Base-by-base conservation (phyloP, 2,888 invertebrate genomes). In the Lottia gigantea region DNA sequence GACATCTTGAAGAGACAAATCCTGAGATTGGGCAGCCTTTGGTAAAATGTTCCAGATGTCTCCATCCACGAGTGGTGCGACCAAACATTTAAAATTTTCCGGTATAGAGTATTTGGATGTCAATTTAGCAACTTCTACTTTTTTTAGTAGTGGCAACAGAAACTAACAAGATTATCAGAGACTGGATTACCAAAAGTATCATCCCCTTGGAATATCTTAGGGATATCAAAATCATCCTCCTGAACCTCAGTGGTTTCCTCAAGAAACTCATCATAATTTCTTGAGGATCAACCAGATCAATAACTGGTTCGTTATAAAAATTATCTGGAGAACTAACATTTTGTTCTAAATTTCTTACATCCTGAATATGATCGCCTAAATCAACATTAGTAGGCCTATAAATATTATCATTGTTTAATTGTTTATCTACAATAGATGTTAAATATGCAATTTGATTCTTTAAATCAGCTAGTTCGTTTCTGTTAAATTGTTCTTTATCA, bases 221-320 rank as follows among this genome's bases (percentile, higher is more conserved):
- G 49, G 16, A 49, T 49, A 49, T 49, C 49, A 49, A 49, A 49
- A 49, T 12, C 14, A 49, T 49, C 49, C 49, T 16, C 49, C 7
- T n/a, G 15, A 49, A 15, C 16, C 8, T 49, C 49, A 15, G 16
- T 16, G 7, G 49, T 49, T 49, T 19, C 49, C 7, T 8, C 19
- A 7, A 8, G 19, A 49, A 49, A 16, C 14, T 19, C 16, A n/a
- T 14, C 6, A 7, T n/a, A 16, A 49, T 49, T 49, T 49, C 16
- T 14, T 49, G 49, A 15, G 49, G 49, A 49, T 49, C 49, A 49
- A 49, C 49, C 14, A 49, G 49, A 49, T 49, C 49, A 19, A 49
- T 49, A n/a, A 49, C 16, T 7, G 49, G 49, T 49, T 49, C 49
- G 14, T 49, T 49, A 19, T 49, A 16, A 12, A 15, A 49, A 49